phyloP scores from a whole-genome alignment of 2,888 invertebrate genomes.

The Hydropsyche betteni region DNA sequence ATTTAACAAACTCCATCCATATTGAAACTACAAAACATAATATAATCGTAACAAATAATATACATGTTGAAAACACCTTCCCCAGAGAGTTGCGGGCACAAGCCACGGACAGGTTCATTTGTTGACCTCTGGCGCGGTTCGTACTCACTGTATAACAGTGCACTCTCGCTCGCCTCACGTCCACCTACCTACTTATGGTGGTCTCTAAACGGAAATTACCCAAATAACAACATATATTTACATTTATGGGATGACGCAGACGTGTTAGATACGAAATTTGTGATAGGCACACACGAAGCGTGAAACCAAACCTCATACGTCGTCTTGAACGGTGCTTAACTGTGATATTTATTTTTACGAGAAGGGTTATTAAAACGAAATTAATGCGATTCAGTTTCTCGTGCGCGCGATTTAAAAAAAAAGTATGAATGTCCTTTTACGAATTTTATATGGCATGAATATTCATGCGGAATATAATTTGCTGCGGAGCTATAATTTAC shows the following conservation, averaged over 20 bases:
- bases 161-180: conserved; percentile 37
- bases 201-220: conserved; percentile 32
- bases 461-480: too few relatives aligned
- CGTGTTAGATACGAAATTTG: conserved; percentile 29
- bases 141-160: conserved; percentile 44
- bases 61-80: conserved; percentile 13
- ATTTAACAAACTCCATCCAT: too few relatives aligned
- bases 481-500: too few relatives aligned
- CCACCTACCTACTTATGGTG: conserved; percentile 22
- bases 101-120: conserved; percentile 51
- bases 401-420: too few relatives aligned
- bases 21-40: too few relatives aligned
- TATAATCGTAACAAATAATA: too few relatives aligned
- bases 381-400: too few relatives aligned
- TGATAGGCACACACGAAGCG: not conserved
- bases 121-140: conserved; percentile 50
- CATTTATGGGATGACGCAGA: conserved; percentile 20
- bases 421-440: too few relatives aligned
- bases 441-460: too few relatives aligned
- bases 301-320: not conserved
- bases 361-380: too few relatives aligned
- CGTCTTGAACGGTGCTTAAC: not conserved
- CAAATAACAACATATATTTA: conserved; percentile 31
- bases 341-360: too few relatives aligned
- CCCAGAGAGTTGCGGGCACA: conserved; percentile 43